A percentile compares a stretch with the other conserved stretches of the same genome.
phyloP scores from a whole-genome alignment of 2,888 invertebrate genomes.

The Pycnomerus fuliginosus region DNA sequence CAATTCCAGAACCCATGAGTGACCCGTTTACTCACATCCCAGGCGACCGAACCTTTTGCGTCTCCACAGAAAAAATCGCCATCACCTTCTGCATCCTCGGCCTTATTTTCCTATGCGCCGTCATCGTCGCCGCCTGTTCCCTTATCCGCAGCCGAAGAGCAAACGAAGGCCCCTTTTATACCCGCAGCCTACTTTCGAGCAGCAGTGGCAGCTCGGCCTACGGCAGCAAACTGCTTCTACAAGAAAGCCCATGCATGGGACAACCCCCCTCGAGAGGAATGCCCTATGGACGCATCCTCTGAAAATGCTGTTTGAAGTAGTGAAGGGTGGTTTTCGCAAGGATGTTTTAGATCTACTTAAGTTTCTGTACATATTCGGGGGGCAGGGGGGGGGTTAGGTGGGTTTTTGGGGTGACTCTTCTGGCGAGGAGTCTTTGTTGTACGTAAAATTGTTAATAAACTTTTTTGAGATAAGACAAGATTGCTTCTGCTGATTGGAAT shows the following conservation, averaged over 20 bases:
- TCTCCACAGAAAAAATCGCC: conserved; percentile 76
- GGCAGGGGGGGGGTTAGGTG: no score
- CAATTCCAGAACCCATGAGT: conserved; percentile 35
- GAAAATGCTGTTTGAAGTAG: no score
- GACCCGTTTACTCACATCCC: conserved; percentile 50
- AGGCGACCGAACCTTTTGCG: conserved; percentile 66
- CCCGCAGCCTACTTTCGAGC: conserved; percentile 62
- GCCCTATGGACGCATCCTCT: conserved; percentile 45
- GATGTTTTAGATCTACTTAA: no score
- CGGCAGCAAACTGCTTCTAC: conserved; percentile 61
- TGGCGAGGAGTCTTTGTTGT: no score
- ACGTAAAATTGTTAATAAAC: no score
- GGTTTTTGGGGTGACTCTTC: no score
- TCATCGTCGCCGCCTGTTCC: conserved; percentile 68
- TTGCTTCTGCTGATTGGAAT: no score
- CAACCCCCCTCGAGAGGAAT: conserved; percentile 47
- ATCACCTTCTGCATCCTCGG: conserved; percentile 72
- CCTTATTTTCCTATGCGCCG: conserved; percentile 69
- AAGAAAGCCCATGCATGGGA: conserved; percentile 63
- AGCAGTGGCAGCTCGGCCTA: conserved; percentile 62
- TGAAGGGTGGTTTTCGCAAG: no score
- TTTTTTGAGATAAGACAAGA: no score
- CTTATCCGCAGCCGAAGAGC: conserved; percentile 63
- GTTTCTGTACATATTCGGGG: no score
- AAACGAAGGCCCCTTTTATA: conserved; percentile 57